These are phyloP conservation scores for Saguinus imperator DNA, from an alignment of 2,113 vertebrate genomes.

Conservation along the genomic window DNA sequence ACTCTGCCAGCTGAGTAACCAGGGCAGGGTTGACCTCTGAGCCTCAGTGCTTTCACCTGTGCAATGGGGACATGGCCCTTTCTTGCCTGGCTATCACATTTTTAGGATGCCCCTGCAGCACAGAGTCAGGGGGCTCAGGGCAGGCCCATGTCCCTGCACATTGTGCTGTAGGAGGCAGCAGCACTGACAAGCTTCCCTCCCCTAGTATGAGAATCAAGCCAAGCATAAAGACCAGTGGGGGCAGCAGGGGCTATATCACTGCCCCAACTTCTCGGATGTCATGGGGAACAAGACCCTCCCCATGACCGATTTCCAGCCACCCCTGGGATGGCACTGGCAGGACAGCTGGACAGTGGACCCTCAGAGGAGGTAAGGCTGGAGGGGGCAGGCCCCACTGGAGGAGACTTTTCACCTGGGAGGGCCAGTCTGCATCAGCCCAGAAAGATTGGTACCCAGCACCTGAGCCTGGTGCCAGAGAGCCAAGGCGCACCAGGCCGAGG, in stretches of 20 bases:
- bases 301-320: conserved; percentile 70
- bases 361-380: conserved; percentile 79
- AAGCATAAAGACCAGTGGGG: conserved; percentile 80
- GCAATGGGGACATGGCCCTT: background rate
- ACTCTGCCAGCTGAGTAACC: background rate
- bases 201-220: conserved; percentile 84
- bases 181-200: background rate
- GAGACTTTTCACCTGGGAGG: background rate
- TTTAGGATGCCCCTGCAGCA: background rate
- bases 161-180: background rate
- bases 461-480: background rate
- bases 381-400: too few species aligned
- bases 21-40: background rate
- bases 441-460: background rate
- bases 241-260: conserved; percentile 44
- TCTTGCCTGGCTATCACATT: background rate
- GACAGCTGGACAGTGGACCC: conserved; percentile 82
- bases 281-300: conserved; percentile 66
- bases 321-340: conserved; percentile 82
- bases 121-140: background rate
- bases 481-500: background rate
- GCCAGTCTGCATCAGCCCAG: background rate
- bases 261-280: conserved; percentile 78
- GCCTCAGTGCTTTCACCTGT: background rate
- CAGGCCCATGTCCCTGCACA: background rate